A percentile compares a stretch with the other conserved stretches of the same genome.
Evolutionary conservation across 2,888 invertebrate genomes (phyloP).

Genomic region (Campopleginae sp.): DNA sequence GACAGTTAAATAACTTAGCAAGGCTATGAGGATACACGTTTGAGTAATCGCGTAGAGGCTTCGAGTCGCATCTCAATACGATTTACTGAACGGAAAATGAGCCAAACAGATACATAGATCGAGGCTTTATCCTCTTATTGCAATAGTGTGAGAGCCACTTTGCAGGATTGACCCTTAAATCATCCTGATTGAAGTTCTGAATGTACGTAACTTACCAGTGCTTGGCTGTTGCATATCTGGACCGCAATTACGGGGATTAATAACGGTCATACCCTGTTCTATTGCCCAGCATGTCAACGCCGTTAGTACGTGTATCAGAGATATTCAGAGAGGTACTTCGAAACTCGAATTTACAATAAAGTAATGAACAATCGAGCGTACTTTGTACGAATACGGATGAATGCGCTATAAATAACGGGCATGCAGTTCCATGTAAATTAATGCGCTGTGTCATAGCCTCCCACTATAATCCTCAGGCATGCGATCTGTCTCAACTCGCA

Average conservation of each 20-base stretch:
- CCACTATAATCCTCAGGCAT: no score
- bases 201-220: background rate
- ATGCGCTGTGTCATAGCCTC: background rate
- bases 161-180: slow-evolving; percentile 69
- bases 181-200: slow-evolving; percentile 49
- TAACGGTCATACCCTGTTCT: slow-evolving; percentile 60
- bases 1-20: slow-evolving; percentile 8
- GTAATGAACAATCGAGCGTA: slow-evolving; percentile 54
- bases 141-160: slow-evolving; percentile 55
- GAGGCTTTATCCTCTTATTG: background rate
- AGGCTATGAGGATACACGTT: slow-evolving; percentile 1
- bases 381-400: background rate
- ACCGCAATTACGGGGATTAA: slow-evolving; percentile 65
- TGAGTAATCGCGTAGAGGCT: slow-evolving; percentile 32
- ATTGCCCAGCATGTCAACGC: slow-evolving; percentile 36
- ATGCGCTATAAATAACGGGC: background rate
- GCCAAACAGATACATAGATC: background rate
- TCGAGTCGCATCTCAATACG: slow-evolving; percentile 5
- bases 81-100: background rate
- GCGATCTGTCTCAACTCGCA: no score
- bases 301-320: background rate
- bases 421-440: slow-evolving; percentile 2
- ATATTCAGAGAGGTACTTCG: slow-evolving; percentile 29
- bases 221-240: background rate
- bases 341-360: slow-evolving; percentile 28